These are phyloP conservation scores for Propithecus deckenii DNA, from an alignment of 2,797 vertebrate genomes.

Conservation along the genomic window DNA sequence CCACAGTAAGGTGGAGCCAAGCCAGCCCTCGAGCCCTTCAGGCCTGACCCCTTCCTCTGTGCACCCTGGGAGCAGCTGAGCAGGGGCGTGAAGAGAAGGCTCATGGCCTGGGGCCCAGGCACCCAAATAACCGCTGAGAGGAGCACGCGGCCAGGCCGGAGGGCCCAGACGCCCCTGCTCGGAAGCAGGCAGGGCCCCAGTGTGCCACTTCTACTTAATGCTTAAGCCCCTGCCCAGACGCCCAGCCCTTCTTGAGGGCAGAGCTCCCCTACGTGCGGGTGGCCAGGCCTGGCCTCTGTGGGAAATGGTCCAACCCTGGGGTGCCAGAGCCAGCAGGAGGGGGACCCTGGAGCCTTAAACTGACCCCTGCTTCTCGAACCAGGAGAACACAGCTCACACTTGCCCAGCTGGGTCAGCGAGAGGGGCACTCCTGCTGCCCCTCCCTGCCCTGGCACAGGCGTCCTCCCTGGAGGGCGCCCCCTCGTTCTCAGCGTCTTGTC, in stretches of 20 bases:
- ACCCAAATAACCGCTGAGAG: not conserved
- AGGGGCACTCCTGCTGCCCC: not conserved
- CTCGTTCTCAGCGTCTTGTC: no score
- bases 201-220: not conserved
- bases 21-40: not conserved
- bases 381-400: not conserved
- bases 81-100: not conserved
- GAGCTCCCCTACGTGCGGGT: not conserved
- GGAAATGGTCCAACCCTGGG: not conserved
- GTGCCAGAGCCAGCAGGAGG: not conserved
- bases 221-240: not conserved
- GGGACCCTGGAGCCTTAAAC: not conserved
- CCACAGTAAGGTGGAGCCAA: not conserved
- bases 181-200: not conserved
- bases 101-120: not conserved
- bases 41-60: no score
- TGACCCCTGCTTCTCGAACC: not conserved
- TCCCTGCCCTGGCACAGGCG: not conserved
- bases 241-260: not conserved
- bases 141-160: not conserved
- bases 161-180: no score
- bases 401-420: no score
- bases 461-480: not conserved
- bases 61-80: not conserved
- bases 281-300: not conserved